Evolutionary conservation across 2,113 vertebrate genomes (phyloP).

Genomic region (Scomber japonicus): DNA sequence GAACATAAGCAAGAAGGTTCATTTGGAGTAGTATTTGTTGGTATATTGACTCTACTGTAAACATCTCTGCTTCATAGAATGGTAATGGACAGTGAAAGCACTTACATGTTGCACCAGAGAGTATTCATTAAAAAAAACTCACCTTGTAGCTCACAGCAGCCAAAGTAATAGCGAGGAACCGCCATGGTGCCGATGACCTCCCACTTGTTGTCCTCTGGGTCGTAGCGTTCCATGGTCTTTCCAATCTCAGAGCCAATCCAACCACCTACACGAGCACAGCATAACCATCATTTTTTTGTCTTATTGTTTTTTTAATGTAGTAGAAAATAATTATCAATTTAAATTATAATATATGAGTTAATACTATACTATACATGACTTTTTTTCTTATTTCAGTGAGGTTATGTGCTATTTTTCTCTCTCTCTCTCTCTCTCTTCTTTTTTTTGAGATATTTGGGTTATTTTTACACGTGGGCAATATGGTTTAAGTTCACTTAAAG

Average conservation of each 20-base stretch:
- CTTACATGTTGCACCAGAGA: neutral
- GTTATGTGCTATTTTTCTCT: neutral
- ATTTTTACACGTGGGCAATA: too few species aligned
- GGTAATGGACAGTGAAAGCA: neutral
- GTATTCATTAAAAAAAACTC: neutral
- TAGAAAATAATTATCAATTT: neutral
- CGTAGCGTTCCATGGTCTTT: constrained; percentile 95
- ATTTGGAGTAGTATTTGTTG: neutral
- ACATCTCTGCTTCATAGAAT: neutral
- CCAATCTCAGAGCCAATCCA: constrained; percentile 98
- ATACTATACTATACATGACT: neutral
- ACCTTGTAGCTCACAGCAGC: constrained; percentile 98
- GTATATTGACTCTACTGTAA: neutral
- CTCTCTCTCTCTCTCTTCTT: too few species aligned
- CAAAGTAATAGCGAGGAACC: constrained; percentile 94
- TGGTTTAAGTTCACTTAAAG: too few species aligned
- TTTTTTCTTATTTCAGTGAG: neutral
- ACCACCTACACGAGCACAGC: constrained; percentile 86
- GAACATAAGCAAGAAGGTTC: neutral
- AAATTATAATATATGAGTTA: neutral
- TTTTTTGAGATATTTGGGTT: too few species aligned
- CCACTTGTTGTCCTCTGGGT: constrained; percentile 97
- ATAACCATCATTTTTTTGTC: neutral
- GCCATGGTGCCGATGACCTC: constrained; percentile 94
- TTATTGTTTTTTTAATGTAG: too few species aligned